Conservation (phyloP, 35 echinoderm and acorn worm genomes). For the Apostichopus japonicus region DNA sequence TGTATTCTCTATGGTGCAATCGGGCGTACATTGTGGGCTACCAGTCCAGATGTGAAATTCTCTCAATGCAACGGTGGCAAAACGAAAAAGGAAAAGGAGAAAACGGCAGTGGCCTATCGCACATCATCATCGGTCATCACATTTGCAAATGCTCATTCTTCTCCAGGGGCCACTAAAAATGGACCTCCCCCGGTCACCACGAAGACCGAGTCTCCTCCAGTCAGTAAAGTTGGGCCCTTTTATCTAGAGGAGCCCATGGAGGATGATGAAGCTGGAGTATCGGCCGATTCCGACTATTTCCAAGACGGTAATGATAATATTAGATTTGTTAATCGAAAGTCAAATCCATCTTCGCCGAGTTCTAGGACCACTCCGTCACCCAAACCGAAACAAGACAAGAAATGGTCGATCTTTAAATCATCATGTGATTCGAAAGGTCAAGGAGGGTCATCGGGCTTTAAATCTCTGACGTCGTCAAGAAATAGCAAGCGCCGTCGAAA, state of each 20-base stretch:
- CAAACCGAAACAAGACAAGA: slow-evolving; percentile 10
- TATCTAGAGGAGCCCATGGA: slow-evolving; percentile 61
- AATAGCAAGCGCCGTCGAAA: slow-evolving; percentile 64
- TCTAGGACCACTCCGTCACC: not conserved
- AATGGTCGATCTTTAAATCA: slow-evolving; percentile 37
- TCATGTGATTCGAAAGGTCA: not conserved
- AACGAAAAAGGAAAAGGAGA: not conserved
- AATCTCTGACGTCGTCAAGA: slow-evolving; percentile 10
- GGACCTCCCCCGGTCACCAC: not conserved
- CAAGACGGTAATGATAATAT: slow-evolving; percentile 55
- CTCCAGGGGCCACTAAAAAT: not conserved
- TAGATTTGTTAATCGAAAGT: not conserved
- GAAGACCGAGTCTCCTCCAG: slow-evolving; percentile 22
- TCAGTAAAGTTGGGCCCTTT: slow-evolving; percentile 76
- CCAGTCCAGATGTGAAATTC: slow-evolving; percentile 64
- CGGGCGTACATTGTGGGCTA: slow-evolving; percentile 72
- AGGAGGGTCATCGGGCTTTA: not conserved
- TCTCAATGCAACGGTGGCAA: slow-evolving; percentile 17
- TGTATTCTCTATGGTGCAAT: slow-evolving; percentile 81
- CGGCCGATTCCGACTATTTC: slow-evolving; percentile 4
- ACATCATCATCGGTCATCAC: slow-evolving; percentile 17
- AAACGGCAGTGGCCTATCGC: slow-evolving; percentile 15
- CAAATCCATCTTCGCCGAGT: not conserved
- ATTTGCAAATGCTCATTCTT: not conserved
- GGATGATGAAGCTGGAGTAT: not conserved